Conservation (phyloP, 2,888 invertebrate genomes). For the Ypsolopha sequella region DNA sequence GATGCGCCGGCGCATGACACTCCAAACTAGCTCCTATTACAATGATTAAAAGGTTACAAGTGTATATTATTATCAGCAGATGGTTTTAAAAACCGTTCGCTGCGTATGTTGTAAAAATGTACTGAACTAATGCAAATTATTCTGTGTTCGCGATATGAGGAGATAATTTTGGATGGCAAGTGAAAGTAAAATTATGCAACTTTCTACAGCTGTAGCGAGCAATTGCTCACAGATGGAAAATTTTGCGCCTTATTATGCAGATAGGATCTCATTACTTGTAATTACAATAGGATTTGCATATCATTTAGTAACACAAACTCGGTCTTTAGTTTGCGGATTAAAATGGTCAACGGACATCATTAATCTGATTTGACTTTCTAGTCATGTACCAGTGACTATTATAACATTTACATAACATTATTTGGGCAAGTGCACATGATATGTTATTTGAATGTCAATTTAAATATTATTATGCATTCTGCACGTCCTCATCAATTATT, state of each 20-base stretch:
- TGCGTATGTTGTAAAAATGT: slow-evolving; percentile 30
- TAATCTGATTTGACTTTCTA: too few species aligned
- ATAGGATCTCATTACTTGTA: slow-evolving; percentile 6
- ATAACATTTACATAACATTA: too few species aligned
- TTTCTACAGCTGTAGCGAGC: slow-evolving; percentile 39
- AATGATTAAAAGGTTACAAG: slow-evolving; percentile 24
- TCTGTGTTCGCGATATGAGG: slow-evolving; percentile 46
- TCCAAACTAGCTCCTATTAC: slow-evolving; percentile 23
- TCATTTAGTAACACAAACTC: not conserved
- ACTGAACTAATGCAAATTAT: slow-evolving; percentile 47
- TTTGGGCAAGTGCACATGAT: too few species aligned
- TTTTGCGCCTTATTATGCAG: slow-evolving; percentile 11
- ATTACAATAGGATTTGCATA: not conserved
- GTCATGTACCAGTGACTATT: too few species aligned
- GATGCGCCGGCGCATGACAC: slow-evolving; percentile 24
- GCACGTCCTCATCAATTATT: too few species aligned
- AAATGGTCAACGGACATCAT: too few species aligned
- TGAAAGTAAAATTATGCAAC: slow-evolving; percentile 69
- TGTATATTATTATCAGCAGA: slow-evolving; percentile 21
- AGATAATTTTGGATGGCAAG: slow-evolving; percentile 47
- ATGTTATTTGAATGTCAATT: too few species aligned
- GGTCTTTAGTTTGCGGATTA: too few species aligned
- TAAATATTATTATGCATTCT: too few species aligned
- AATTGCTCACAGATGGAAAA: slow-evolving; percentile 18
- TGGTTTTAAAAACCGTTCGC: slow-evolving; percentile 25